Conservation (phyloP, 2,888 invertebrate genomes). For the Chloroclystis v-ata region DNA sequence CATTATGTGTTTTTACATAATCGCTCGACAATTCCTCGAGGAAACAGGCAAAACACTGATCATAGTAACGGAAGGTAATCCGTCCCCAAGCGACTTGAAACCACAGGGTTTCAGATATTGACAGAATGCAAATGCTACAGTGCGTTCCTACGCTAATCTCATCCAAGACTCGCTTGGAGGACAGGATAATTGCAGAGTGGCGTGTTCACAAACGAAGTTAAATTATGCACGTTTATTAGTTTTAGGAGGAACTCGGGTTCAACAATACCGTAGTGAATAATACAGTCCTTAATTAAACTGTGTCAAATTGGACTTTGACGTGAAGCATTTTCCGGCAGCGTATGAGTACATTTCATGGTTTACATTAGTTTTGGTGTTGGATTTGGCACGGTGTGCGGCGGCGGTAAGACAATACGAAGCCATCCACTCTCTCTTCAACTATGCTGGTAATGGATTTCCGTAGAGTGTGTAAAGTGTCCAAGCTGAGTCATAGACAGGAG, state of each 20-base stretch:
- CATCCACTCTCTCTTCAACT: constrained; percentile 32
- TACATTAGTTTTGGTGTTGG: constrained; percentile 27
- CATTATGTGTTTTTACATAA: constrained; percentile 37
- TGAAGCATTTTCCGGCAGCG: constrained; percentile 13
- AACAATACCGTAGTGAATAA: constrained; percentile 14
- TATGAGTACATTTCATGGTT: constrained; percentile 18
- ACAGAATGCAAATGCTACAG: constrained; percentile 53
- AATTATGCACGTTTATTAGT: constrained; percentile 15
- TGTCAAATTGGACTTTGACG: constrained; percentile 23
- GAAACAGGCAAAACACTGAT: constrained; percentile 41
- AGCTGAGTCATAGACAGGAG: constrained; percentile 36
- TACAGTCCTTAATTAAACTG: constrained; percentile 18
- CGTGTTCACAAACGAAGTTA: constrained; percentile 5
- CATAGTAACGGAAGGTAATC: constrained; percentile 45
- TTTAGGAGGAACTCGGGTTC: constrained; percentile 3
- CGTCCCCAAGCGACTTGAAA: constrained; percentile 29
- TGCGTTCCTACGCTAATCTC: constrained; percentile 31
- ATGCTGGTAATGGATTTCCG: constrained; percentile 39
- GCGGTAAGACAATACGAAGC: constrained; percentile 35
- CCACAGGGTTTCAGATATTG: constrained; percentile 45
- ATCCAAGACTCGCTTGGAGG: constrained; percentile 30
- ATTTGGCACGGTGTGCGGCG: constrained; percentile 33
- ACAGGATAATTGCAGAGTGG: constrained; percentile 24
- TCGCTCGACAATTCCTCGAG: constrained; percentile 35
- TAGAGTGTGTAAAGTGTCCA: constrained; percentile 42